Percentiles rank a stretch among this genome's conserved stretches.
Evolutionary conservation across 2,888 invertebrate species (phyloP).

Genomic region (Acanthopleura granulata): DNA sequence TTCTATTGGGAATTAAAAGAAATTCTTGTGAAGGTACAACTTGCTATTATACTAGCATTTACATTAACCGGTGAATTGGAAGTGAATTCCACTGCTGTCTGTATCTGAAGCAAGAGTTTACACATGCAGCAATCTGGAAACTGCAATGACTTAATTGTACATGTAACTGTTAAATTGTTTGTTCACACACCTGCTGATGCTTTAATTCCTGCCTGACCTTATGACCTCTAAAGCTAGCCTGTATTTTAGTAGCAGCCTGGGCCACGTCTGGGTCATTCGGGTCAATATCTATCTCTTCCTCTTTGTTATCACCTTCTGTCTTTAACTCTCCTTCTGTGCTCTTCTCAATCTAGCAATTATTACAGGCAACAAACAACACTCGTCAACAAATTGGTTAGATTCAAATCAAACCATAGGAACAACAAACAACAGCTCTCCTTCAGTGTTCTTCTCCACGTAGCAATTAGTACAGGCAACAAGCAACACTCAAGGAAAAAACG

Average conservation of each 20-base stretch:
- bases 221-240: slow-evolving; percentile 61
- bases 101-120: too few relatives aligned
- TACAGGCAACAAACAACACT: background rate
- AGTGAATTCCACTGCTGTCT: too few relatives aligned
- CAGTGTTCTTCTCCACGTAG: background rate
- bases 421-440: background rate
- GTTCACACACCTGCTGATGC: slow-evolving; percentile 21
- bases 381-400: background rate
- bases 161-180: background rate
- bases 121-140: background rate
- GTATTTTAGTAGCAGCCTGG: slow-evolving; percentile 64
- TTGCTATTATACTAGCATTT: too few relatives aligned
- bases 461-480: background rate
- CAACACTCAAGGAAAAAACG: background rate
- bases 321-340: background rate
- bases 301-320: background rate
- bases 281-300: slow-evolving; percentile 62
- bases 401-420: background rate
- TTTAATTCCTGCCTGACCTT: slow-evolving; percentile 47
- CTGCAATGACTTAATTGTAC: background rate
- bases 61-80: too few relatives aligned
- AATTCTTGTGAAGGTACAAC: too few relatives aligned
- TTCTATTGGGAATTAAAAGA: too few relatives aligned
- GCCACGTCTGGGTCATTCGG: slow-evolving; percentile 62
- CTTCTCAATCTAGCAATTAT: background rate